A percentile compares a stretch with the other conserved stretches of the same genome.
Conservation (phyloP, 2,113 vertebrate genomes). For the Nanger granti region DNA sequence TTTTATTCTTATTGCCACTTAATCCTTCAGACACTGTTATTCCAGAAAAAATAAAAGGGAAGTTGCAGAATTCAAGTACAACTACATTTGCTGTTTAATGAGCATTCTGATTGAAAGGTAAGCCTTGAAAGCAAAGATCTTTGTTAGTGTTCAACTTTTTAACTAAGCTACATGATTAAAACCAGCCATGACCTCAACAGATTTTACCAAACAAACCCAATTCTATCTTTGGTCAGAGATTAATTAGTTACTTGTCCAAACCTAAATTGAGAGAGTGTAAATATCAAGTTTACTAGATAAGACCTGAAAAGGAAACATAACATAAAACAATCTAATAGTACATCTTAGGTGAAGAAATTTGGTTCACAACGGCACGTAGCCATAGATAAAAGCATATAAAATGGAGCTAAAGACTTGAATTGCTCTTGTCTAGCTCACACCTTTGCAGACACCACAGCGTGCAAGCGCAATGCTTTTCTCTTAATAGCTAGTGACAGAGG, state of each 20-base stretch:
- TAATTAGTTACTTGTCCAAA: constrained; percentile 61
- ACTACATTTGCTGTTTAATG: background rate
- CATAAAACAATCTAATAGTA: constrained; percentile 36
- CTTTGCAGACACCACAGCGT: background rate
- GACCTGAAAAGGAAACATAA: background rate
- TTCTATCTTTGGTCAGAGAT: constrained; percentile 48
- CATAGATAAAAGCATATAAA: constrained; percentile 51
- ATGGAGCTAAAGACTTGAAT: constrained; percentile 35
- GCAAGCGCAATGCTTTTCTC: constrained; percentile 23
- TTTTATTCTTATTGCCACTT: background rate
- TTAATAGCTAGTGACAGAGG: constrained; percentile 51
- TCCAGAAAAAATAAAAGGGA: constrained; percentile 22
- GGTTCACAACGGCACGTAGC: constrained; percentile 34
- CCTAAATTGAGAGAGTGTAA: constrained; percentile 22
- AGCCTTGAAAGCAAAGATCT: constrained; percentile 26
- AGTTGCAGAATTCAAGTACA: background rate
- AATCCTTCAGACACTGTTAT: background rate
- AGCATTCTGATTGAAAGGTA: background rate
- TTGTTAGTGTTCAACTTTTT: constrained; percentile 19
- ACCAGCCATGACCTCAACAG: constrained; percentile 11
- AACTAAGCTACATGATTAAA: constrained; percentile 1
- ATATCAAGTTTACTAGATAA: constrained; percentile 46
- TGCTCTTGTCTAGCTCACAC: constrained; percentile 34
- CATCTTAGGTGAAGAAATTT: constrained; percentile 39
- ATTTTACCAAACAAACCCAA: constrained; percentile 20